Conservation (phyloP, 2,797 vertebrate genomes). For the Gymnocypris eckloni region DNA sequence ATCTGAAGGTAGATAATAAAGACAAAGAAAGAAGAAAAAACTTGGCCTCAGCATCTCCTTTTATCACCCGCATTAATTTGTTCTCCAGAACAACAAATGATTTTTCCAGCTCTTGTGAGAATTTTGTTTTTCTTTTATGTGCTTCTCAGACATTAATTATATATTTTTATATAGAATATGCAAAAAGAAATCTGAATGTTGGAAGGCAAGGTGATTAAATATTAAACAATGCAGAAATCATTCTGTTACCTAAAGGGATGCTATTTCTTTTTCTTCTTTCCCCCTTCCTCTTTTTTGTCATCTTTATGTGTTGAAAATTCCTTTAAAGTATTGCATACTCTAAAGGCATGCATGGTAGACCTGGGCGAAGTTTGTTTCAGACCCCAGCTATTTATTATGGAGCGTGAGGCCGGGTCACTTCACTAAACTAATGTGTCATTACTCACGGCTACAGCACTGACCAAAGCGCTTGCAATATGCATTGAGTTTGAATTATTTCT, state of each 20-base stretch:
- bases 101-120: conserved; percentile 74
- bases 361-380: conserved; percentile 63
- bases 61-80: conserved; percentile 76
- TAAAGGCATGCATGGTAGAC: conserved; percentile 70
- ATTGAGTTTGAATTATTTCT: conserved; percentile 84
- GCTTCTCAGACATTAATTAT: conserved; percentile 83
- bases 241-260: conserved; percentile 85
- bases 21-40: conserved; percentile 57
- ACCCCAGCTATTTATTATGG: conserved; percentile 80
- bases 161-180: conserved; percentile 85
- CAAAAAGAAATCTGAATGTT: conserved; percentile 80
- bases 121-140: conserved; percentile 77
- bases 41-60: conserved; percentile 74
- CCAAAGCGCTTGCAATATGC: conserved; percentile 82
- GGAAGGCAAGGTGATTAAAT: conserved; percentile 83
- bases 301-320: conserved; percentile 68
- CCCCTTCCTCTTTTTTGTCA: conserved; percentile 49
- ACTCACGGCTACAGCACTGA: conserved; percentile 74
- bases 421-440: conserved; percentile 83
- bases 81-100: conserved; percentile 80
- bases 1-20: conserved; percentile 59
- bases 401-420: conserved; percentile 79
- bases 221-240: conserved; percentile 85
- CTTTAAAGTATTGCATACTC: conserved; percentile 78
- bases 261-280: conserved; percentile 68